Base-by-base conservation (phyloP, 2,888 invertebrate genomes). In the Drosophila niveifrons region DNA sequence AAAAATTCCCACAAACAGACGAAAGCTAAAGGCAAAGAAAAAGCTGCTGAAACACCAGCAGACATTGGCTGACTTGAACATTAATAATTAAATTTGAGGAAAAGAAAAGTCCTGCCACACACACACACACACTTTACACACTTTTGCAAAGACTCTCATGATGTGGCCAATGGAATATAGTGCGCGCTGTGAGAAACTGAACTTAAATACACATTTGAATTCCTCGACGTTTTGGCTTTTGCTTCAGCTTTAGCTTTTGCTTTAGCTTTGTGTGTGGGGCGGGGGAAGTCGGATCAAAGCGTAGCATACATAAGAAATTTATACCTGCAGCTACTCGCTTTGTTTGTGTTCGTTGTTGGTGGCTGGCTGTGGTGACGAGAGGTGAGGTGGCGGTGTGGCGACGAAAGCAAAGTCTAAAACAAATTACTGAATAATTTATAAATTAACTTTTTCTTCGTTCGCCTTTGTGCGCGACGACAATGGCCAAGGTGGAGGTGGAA, bases 371-470 rank as follows among this genome's bases (percentile, higher is more conserved):
- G 51, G 58, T 52, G 57, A 36, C 29, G 23, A 31, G 47, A 23
- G 23, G 23, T 23, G 23, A 23, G 17, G 58, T 28, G 57, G 31
- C 58, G 44, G 23, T 23, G 23, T 8, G 36, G 48, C 61, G 66
- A 66, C 88, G 68, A 82, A 84, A 79, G 82, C 84, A 67, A 80
- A 86, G 76, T 81, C 88, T 76, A 89, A 88, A 89, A 89, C 86
- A 89, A 89, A 90, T 89, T 89, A 89, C 88, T 90, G 83, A 90
- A 88, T 88, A 88, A 90, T 88, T 90, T 89, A 88, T 82, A 90
- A 88, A 79, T 80, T 80, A 83, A 78, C 72, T 85, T 82, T 81
- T 88, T 82, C 73, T 74, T 79, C 68, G 52, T 67, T 75, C 67
- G 71, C 57, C 66, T 72, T 82, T 83, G 82, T 88, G 61, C 65